Percentiles rank a stretch among this genome's conserved stretches.
These are phyloP conservation scores for Athripsodes cinereus DNA, from an alignment of 2,888 invertebrate genomes.

Conservation along the genomic window DNA sequence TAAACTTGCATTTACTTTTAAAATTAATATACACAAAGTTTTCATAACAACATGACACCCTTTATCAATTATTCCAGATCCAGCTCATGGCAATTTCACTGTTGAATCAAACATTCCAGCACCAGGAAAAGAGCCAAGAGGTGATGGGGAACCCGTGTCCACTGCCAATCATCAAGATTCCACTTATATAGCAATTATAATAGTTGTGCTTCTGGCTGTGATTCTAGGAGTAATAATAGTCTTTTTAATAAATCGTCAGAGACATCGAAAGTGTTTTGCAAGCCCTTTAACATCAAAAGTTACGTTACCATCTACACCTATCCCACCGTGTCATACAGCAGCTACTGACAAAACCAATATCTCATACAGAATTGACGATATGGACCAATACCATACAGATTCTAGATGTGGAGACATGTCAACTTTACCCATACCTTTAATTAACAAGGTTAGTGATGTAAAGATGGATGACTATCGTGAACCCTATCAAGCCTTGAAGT, in stretches of 20 bases:
- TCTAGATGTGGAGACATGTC: constrained; percentile 44
- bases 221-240: constrained; percentile 67
- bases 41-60: too few relatives aligned
- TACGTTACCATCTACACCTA: constrained; percentile 23
- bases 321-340: constrained; percentile 45
- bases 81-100: constrained; percentile 69
- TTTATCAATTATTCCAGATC: constrained; percentile 45
- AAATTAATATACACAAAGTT: too few relatives aligned
- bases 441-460: constrained; percentile 53
- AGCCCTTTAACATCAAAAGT: constrained; percentile 59
- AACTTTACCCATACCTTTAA: constrained; percentile 48
- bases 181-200: constrained; percentile 68
- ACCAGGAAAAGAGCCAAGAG: constrained; percentile 44
- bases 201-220: constrained; percentile 69
- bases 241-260: constrained; percentile 64
- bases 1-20: too few relatives aligned
- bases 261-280: constrained; percentile 67
- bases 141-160: constrained; percentile 55
- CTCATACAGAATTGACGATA: constrained; percentile 51
- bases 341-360: constrained; percentile 48
- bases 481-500: constrained; percentile 70
- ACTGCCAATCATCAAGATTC: constrained; percentile 65
- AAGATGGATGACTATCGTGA: constrained; percentile 72
- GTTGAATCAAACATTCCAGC: constrained; percentile 52
- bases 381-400: constrained; percentile 50